These are phyloP conservation scores for Cyprinella venusta DNA, from an alignment of 2,797 vertebrate species.

Conservation along the genomic window DNA sequence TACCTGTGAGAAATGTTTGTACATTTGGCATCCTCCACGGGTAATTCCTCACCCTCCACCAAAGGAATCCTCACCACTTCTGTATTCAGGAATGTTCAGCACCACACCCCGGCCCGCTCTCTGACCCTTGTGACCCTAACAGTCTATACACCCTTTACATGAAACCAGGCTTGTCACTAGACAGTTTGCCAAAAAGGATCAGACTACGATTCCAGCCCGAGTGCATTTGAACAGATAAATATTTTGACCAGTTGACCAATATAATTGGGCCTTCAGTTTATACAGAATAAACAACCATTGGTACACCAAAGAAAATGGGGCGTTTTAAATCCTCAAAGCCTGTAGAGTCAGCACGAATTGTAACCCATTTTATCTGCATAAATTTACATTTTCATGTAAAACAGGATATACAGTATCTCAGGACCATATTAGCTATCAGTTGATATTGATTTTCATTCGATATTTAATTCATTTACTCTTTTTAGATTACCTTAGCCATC, in stretches of 20 bases:
- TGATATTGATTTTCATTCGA: not conserved
- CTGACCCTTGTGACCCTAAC: constrained; percentile 16
- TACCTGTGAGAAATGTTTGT: constrained; percentile 48
- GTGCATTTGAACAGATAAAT: constrained; percentile 19
- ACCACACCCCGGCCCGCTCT: constrained; percentile 20
- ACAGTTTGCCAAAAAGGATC: constrained; percentile 14
- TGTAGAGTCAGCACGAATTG: constrained; percentile 3
- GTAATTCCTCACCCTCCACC: constrained; percentile 18
- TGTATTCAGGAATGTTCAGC: constrained; percentile 44
- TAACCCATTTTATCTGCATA: not conserved
- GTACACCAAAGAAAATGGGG: constrained; percentile 10
- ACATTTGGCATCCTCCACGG: constrained; percentile 34
- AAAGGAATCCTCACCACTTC: constrained; percentile 29
- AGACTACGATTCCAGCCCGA: not conserved
- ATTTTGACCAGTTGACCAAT: constrained; percentile 27
- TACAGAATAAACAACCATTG: constrained; percentile 33
- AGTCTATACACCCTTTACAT: not conserved
- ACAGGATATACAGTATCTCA: not conserved
- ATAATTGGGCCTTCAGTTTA: constrained; percentile 7
- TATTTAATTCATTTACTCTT: not conserved
- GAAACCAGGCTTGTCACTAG: constrained; percentile 12
- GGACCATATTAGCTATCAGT: not conserved
- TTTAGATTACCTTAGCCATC: not conserved
- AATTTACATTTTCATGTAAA: not conserved
- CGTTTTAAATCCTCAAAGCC: not conserved